Evolutionary conservation across 2,888 invertebrate species (phyloP), one percentile per base, ranked within the genome.

Genomic region (Craniophora ligustri): DNA sequence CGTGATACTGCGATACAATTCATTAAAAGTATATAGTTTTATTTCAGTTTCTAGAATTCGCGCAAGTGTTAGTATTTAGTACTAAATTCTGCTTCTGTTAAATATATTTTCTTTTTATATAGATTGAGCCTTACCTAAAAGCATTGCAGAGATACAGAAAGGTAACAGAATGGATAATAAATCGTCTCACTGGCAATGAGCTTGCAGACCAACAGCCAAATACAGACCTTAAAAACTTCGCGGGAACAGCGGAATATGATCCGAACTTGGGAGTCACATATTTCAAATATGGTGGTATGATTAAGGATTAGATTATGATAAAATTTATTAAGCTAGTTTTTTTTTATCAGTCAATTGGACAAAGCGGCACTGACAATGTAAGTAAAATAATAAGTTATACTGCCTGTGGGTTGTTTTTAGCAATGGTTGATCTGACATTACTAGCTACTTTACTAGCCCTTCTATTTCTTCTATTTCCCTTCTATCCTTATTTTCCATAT

Each of bases 121-220:
- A 61, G 61, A 50, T 61, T 21, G 39, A 30, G 5, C 65, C 65
- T 5, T 31, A 49, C 64, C 4, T 44, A 30, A 49, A 39, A n/a
- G 5, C 34, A 16, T 19, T 40, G 34, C 34, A 39, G 21, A 30
- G 30, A 18, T 40, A 36, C 26, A 35, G 30, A 18, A 39, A 61
- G 65, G 65, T 61, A 61, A 61, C 34, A 39, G 5, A 44, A 39
- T 40, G 5, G 34, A 30, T 30, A 16, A 13, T 34, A 32, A 32
- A 16, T 15, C 5, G 10, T 13, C 26, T 3, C 5, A 14, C 11
- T n/a, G 30, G 38, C 11, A 4, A 38, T n/a, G 19, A 38, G 14
- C 14, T 38, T 42, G 32, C 64, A 19, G 30, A 42, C 18, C 41
- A 48, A 63, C 31, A 14, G 36, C 14, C 19, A 23, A 38, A 8